Evolutionary conservation across 2,113 vertebrate genomes (phyloP).

Genomic region (Rhabdomys dilectus): DNA sequence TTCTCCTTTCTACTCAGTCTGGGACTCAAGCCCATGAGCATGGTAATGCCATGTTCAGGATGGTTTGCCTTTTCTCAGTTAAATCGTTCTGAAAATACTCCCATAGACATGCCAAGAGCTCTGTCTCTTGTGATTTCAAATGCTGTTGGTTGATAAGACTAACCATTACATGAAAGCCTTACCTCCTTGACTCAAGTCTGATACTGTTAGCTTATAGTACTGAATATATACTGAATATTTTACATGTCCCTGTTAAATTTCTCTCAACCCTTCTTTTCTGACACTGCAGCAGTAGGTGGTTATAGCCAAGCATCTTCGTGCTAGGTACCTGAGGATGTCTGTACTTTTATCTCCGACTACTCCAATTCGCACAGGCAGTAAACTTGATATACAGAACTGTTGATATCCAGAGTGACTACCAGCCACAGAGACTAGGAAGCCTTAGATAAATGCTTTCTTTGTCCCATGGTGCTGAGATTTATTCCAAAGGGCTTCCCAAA

Average conservation of each 20-base stretch:
- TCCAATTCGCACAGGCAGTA: neutral
- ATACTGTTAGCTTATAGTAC: neutral
- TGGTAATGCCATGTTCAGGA: neutral
- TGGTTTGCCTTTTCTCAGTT: neutral
- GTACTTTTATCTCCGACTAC: neutral
- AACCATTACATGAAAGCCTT: too few species aligned
- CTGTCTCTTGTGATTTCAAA: neutral
- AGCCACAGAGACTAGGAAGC: neutral
- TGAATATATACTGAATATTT: neutral
- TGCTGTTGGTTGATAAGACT: neutral
- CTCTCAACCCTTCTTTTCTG: neutral
- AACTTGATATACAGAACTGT: neutral
- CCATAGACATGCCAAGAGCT: neutral
- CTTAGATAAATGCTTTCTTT: neutral
- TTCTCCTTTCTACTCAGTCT: neutral
- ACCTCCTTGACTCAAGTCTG: neutral
- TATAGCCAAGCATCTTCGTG: neutral
- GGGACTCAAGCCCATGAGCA: neutral
- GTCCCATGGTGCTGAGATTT: neutral
- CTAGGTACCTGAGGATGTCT: neutral
- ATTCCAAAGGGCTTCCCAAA: neutral
- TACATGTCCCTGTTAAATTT: neutral
- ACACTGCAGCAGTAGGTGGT: neutral
- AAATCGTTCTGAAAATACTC: neutral
- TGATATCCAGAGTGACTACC: neutral